Conservation (phyloP, 2,888 invertebrate genomes). For the Cryptocephalus moraei region DNA sequence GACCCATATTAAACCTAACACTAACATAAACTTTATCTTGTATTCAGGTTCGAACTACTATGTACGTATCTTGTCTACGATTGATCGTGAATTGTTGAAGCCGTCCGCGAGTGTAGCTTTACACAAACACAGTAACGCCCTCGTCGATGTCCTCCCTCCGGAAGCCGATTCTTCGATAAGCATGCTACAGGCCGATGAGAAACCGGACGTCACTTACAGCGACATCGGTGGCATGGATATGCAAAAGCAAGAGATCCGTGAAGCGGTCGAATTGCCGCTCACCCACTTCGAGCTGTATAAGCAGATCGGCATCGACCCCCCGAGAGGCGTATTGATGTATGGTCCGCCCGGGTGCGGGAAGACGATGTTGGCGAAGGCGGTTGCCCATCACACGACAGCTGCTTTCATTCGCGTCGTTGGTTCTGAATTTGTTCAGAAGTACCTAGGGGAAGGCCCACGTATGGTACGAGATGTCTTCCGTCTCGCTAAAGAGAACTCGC, state of each 20-base stretch:
- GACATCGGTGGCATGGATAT: conserved; percentile 99
- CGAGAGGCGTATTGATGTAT: conserved; percentile 83
- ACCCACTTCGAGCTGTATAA: conserved; percentile 98
- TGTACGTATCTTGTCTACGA: conserved; percentile 95
- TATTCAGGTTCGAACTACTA: conserved; percentile 91
- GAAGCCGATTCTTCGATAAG: conserved; percentile 98
- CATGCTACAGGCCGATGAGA: conserved; percentile 96
- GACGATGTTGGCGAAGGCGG: conserved; percentile 98
- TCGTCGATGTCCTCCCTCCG: conserved; percentile 97
- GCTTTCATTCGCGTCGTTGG: conserved; percentile 98
- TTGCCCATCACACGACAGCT: conserved; percentile 97
- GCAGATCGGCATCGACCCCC: conserved; percentile 98
- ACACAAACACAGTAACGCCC: conserved; percentile 99
- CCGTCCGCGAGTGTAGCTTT: conserved; percentile 97
- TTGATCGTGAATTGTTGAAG: conserved; percentile 93
- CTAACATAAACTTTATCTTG: conserved; percentile 58
- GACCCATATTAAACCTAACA: no score
- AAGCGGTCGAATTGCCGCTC: conserved; percentile 95
- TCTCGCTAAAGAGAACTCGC: conserved; percentile 97
- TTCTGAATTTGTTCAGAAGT: conserved; percentile 99
- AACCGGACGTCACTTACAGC: conserved; percentile 93
- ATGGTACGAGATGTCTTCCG: conserved; percentile 99
- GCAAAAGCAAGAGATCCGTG: conserved; percentile 98
- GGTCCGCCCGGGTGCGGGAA: conserved; percentile 99
- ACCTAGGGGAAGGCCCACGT: conserved; percentile 95